phyloP scores from a whole-genome alignment of 53 echinoderm and acorn worm genomes.

The Mesocentrotus franciscanus region DNA sequence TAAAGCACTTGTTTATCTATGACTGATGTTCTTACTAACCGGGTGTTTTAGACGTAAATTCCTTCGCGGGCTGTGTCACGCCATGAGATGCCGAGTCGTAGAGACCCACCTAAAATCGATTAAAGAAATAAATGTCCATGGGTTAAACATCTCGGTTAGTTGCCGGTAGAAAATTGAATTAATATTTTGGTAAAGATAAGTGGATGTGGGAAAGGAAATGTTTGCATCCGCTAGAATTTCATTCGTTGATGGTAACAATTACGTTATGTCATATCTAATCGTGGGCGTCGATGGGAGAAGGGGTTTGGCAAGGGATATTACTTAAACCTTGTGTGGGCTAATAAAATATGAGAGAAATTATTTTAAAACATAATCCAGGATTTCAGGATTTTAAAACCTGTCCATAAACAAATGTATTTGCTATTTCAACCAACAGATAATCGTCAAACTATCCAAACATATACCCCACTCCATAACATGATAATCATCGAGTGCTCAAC shows the following conservation, averaged over 20 bases:
- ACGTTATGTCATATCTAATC: background rate
- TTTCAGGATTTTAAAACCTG: too few species aligned
- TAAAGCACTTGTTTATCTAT: background rate
- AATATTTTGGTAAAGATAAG: background rate
- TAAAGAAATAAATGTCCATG: background rate
- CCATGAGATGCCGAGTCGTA: constrained; percentile 1
- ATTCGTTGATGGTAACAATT: background rate
- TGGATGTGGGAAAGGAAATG: background rate
- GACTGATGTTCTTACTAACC: constrained; percentile 1
- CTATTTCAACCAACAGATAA: too few species aligned
- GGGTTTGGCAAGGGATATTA: background rate
- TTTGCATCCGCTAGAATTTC: background rate
- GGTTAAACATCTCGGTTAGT: background rate
- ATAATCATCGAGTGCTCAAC: too few species aligned
- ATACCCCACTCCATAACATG: too few species aligned
- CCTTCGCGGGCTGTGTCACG: background rate
- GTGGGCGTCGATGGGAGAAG: background rate
- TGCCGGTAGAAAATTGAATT: background rate
- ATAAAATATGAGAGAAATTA: too few species aligned
- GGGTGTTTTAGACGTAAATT: background rate
- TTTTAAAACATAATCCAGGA: too few species aligned
- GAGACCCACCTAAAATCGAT: constrained; percentile 26
- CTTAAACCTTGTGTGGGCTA: too few species aligned
- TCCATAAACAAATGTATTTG: too few species aligned
- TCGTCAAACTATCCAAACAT: too few species aligned